A percentile compares a stretch with the other conserved stretches of the same genome.
Evolutionary conservation across 2,113 vertebrate genomes (phyloP).

Genomic region (Herpetotheres cachinnans): DNA sequence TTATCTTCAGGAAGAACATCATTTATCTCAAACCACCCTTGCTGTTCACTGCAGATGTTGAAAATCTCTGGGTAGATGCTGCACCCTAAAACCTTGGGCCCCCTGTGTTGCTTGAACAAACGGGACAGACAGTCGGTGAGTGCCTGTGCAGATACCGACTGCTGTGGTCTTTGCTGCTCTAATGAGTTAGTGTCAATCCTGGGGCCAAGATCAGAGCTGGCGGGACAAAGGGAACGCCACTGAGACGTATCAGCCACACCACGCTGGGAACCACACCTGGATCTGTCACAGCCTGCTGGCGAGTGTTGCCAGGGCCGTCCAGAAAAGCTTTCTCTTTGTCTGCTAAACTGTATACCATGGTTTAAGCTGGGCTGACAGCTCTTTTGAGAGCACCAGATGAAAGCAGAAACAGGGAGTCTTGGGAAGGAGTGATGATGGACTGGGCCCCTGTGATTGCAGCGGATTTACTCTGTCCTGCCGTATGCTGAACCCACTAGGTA

Average conservation of each 20-base stretch:
- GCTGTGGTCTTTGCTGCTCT: not conserved
- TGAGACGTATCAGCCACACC: not conserved
- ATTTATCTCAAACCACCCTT: not conserved
- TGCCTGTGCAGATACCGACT: not conserved
- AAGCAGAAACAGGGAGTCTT: not conserved
- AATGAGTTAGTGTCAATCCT: no score
- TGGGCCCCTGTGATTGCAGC: not conserved
- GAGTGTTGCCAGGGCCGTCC: not conserved
- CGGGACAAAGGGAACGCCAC: not conserved
- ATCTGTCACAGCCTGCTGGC: not conserved
- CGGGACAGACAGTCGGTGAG: not conserved
- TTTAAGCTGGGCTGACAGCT: not conserved
- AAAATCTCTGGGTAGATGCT: not conserved
- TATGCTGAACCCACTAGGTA: not conserved
- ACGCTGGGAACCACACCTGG: not conserved
- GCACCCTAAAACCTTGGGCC: not conserved
- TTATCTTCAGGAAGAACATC: not conserved
- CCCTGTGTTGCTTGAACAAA: not conserved
- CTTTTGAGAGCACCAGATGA: not conserved
- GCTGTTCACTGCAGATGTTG: not conserved
- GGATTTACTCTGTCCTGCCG: not conserved
- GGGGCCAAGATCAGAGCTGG: not conserved
- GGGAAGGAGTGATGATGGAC: not conserved
- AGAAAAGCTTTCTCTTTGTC: not conserved
- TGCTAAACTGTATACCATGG: fast-evolving